Conservation (phyloP, 2,888 invertebrate species). For the Idaea dimidiata region DNA sequence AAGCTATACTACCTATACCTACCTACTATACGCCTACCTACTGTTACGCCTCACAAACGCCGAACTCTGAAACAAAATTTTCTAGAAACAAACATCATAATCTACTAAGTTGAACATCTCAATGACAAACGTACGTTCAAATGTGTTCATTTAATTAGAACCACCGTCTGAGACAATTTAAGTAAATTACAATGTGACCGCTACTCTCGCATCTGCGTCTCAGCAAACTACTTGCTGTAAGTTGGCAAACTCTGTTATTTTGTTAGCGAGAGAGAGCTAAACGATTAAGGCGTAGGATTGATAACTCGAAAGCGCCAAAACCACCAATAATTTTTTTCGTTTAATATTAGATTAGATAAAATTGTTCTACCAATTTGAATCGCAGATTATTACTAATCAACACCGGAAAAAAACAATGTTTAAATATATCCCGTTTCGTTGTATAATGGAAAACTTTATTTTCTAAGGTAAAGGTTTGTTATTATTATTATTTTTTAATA, state of each 20-base stretch:
- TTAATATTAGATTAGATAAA: too few relatives aligned
- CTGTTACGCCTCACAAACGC: not conserved
- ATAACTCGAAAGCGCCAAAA: too few relatives aligned
- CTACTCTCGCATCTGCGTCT: conserved; percentile 18
- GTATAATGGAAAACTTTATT: too few relatives aligned
- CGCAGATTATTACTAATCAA: too few relatives aligned
- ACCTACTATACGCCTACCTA: too few relatives aligned
- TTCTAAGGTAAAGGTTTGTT: too few relatives aligned
- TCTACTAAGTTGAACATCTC: not conserved
- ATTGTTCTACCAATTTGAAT: too few relatives aligned
- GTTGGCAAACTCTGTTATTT: conserved; percentile 24
- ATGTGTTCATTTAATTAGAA: conserved; percentile 20
- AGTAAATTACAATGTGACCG: conserved; percentile 26
- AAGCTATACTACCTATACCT: too few relatives aligned
- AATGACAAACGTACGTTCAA: not conserved
- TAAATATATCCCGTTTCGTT: too few relatives aligned
- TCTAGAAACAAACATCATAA: not conserved
- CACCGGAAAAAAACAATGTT: too few relatives aligned
- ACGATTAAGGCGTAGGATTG: conserved; percentile 12
- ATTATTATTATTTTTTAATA: too few relatives aligned
- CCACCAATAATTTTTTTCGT: too few relatives aligned
- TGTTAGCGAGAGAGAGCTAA: conserved; percentile 14
- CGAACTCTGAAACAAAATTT: not conserved
- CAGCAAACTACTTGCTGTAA: conserved; percentile 21
- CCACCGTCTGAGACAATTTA: conserved; percentile 18